Evolutionary conservation across 2,113 vertebrate species (phyloP), one percentile per base, ranked within the genome.

Genomic region (Irena cyanogastra): DNA sequence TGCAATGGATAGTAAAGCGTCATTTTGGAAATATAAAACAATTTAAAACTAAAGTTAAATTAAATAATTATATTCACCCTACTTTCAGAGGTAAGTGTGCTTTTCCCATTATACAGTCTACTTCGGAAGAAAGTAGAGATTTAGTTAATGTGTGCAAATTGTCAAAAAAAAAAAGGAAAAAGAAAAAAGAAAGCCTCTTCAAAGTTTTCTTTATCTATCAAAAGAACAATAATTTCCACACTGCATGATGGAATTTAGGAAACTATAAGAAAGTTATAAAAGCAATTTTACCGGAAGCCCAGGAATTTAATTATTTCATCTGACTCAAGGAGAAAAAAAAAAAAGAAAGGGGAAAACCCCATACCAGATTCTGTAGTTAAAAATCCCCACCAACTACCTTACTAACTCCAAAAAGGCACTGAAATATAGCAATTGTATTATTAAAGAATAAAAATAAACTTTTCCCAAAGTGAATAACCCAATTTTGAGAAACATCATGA

Each of bases 401-500:
- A n/a, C 2, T 49, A 59, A 49, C 57, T 75, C 35, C 84, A 50
- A 74, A 88, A 81, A 54, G 12, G 16, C 24, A 52, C 15, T 76
- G 49, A 72, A 88, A 88, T 52, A 16, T 24, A 71, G 7, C 16
- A 47, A 68, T 76, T 69, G 6, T 52, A 61, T 64, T 56, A 90
- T 56, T 83, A 69, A 52, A 22, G 39, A 76, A 79, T 64, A 83
- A 80, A 94, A 90, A 80, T 72, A 91, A 89, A 69, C 63, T 70
- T 49, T 19, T 94, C 59, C 28, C 64, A 57, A 74, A 70, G 21
- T 77, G 72, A 78, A 83, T 89, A 89, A 81, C 63, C 57, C 37
- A 68, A 13, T 89, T 90, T 41, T 86, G 54, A 89, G 26, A 71
- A 83, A 83, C 3, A 69, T 65, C 8, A 41, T 37, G n/a, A 49